Evolutionary conservation across 2,888 invertebrate species (phyloP).

Genomic region (Dromius quadrimaculatus): DNA sequence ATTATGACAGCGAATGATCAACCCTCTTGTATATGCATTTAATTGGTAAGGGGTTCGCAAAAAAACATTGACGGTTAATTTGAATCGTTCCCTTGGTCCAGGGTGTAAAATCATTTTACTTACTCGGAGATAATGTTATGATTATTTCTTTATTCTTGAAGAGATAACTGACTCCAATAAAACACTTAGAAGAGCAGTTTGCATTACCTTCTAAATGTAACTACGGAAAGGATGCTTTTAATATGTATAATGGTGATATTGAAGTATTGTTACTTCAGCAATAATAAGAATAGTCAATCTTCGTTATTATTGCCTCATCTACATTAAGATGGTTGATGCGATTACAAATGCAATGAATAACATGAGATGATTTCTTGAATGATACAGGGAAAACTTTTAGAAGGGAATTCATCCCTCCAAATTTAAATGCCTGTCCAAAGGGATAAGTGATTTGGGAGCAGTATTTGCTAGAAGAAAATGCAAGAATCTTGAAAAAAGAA

Average conservation of each 20-base stretch:
- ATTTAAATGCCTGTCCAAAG: no score
- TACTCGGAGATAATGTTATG: slow-evolving; percentile 25
- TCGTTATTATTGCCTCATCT: background rate
- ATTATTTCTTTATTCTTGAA: slow-evolving; percentile 26
- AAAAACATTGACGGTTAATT: slow-evolving; percentile 11
- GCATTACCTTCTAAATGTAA: background rate
- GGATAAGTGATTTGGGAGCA: no score
- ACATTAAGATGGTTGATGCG: background rate
- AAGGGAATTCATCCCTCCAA: no score
- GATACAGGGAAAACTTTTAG: no score
- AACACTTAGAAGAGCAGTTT: background rate
- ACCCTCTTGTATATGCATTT: no score
- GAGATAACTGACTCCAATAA: background rate
- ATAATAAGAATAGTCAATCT: no score
- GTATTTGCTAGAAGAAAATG: no score
- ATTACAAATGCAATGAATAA: background rate
- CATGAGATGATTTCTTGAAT: no score
- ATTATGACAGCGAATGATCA: no score
- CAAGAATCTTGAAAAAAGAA: no score
- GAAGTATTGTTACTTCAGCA: no score
- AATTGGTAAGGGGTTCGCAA: no score
- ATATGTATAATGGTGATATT: background rate
- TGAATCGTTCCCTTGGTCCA: slow-evolving; percentile 32
- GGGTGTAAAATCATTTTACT: slow-evolving; percentile 44
- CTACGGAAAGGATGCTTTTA: background rate